Percentiles rank a stretch among this genome's conserved stretches.
phyloP scores from a whole-genome alignment of 2,113 vertebrate species.

The Coreoperca whiteheadi region DNA sequence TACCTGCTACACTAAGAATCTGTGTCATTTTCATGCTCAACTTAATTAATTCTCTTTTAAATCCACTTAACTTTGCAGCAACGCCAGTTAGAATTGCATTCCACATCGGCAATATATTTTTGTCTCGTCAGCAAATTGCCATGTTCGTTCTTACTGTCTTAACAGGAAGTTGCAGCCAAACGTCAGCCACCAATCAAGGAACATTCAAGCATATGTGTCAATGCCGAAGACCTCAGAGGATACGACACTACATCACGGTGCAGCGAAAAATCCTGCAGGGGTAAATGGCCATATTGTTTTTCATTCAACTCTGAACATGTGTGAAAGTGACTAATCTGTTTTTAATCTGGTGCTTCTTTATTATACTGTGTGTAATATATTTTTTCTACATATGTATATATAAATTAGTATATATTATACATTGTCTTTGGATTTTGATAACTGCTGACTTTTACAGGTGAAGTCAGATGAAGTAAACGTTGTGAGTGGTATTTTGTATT shows the following conservation, averaged over 20 bases:
- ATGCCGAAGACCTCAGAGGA: slow-evolving; percentile 75
- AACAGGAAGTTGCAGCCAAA: slow-evolving; percentile 81
- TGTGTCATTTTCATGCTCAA: background rate
- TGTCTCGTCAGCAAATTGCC: background rate
- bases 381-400: background rate
- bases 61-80: background rate
- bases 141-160: slow-evolving; percentile 42
- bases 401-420: background rate
- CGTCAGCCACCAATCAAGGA: slow-evolving; percentile 69
- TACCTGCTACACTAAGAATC: slow-evolving; percentile 14
- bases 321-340: background rate
- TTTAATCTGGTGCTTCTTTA: background rate
- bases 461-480: background rate
- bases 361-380: background rate
- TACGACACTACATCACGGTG: slow-evolving; percentile 67
- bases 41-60: background rate
- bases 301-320: background rate
- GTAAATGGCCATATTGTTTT: slow-evolving; percentile 63
- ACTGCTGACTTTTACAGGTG: background rate
- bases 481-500: background rate
- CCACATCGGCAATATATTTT: background rate
- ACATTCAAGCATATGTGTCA: slow-evolving; percentile 66
- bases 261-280: slow-evolving; percentile 74
- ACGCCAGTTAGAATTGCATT: background rate
- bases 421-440: background rate